Conservation (phyloP, 2,888 invertebrate genomes). For the Hipparchia sbordonii region DNA sequence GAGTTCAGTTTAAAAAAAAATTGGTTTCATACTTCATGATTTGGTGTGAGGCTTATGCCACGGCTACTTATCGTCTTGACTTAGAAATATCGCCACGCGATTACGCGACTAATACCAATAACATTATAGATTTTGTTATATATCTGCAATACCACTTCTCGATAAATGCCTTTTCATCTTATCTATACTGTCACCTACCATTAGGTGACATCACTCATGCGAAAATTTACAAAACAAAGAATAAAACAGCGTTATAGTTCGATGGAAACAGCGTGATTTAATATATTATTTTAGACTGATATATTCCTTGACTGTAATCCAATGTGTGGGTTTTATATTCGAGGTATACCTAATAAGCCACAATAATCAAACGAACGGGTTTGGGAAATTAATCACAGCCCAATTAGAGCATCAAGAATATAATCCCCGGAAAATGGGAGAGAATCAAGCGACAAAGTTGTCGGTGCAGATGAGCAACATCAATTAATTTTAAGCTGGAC, state of each 20-base stretch:
- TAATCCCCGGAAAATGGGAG: not conserved
- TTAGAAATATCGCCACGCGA: no score
- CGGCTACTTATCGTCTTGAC: no score
- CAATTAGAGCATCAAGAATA: not conserved
- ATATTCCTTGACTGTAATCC: not conserved
- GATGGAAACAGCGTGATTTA: no score
- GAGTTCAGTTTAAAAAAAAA: no score
- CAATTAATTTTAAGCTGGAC: not conserved
- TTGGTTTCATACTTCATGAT: no score
- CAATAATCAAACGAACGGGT: not conserved
- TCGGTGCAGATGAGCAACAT: not conserved
- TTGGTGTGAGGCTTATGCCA: no score
- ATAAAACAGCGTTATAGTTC: not conserved
- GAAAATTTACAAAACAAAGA: not conserved
- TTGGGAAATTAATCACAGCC: not conserved
- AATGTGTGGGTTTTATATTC: not conserved
- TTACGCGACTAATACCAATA: no score
- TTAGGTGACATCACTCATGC: not conserved
- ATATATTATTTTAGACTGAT: not conserved
- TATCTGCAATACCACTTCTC: no score
- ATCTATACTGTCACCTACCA: not conserved
- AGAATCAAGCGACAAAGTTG: not conserved
- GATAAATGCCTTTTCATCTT: no score
- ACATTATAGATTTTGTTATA: no score
- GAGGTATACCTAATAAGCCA: not conserved